Evolutionary conservation across 2,797 vertebrate genomes (phyloP), one percentile per base, ranked within the genome.

Genomic region (Alcedo quadribrachys): DNA sequence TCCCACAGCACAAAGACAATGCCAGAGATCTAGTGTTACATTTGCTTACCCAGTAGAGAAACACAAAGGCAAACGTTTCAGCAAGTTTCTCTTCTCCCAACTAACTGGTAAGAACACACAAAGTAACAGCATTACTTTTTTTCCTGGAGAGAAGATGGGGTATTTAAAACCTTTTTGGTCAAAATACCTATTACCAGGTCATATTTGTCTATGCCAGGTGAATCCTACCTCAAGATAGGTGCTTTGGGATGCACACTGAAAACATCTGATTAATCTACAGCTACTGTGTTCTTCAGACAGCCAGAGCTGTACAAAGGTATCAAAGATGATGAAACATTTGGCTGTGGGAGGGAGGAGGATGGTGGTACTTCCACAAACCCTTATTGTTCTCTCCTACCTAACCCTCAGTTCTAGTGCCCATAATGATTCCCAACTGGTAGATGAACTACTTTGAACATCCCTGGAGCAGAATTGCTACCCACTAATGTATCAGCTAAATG

Each of bases 401-500:
- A 62, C 57, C 79, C 69, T 80, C 89, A 69, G 65, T 69, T 66
- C 79, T 81, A 60, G 87, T 77, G 87, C 90, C 94, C 79, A 55
- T 91, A 82, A 81, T 32, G 68, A 87, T 65, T 86, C 94, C 79
- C 81, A 94, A 94, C 90, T 46, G 78, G 90, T 95, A 94, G 89
- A 91, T 87, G 87, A 79, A 94, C 80, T 91, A 78, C 94, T 92
- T 82, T 61, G 90, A 95, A 93, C 94, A 95, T 92, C 93, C 93
- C 73, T 77, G 69, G 88, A 40, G 93, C 95, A 96, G 96, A 96
- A 97, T 93, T 94, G 87, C 92, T 92, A 93, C 94, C 92, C 97
- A 93, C 78, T 96, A 95, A 97, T 92, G 96, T 95, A 97, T 96
- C 96, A 97, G 97, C 95, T 96, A 96, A 97, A 96, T 96, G 89